Conservation (phyloP, 2,797 vertebrate species). For the Anabas testudineus region DNA sequence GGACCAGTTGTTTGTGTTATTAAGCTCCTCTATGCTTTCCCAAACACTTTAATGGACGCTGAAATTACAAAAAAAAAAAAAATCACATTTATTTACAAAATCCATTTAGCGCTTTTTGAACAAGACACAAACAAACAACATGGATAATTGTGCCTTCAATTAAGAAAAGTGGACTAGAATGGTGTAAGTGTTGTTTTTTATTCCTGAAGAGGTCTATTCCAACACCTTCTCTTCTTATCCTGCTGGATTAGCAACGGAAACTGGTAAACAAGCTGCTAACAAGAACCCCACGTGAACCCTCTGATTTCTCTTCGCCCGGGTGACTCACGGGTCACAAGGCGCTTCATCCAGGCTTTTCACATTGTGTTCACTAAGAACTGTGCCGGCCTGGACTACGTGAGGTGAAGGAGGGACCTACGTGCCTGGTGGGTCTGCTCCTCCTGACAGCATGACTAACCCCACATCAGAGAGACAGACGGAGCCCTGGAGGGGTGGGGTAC, state of each 20-base stretch:
- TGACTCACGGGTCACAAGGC: constrained; percentile 38
- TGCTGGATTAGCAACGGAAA: constrained; percentile 8
- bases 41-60: constrained; percentile 8
- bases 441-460: constrained; percentile 38
- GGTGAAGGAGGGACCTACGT: constrained; percentile 16
- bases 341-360: constrained; percentile 28
- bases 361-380: background rate
- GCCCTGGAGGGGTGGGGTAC: background rate
- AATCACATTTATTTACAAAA: constrained; percentile 16
- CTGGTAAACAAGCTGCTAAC: constrained; percentile 18
- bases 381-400: constrained; percentile 28
- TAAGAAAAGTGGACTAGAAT: background rate
- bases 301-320: constrained; percentile 7
- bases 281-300: constrained; percentile 3
- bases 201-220: constrained; percentile 2
- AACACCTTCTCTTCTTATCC: constrained; percentile 1
- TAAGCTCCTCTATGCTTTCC: background rate
- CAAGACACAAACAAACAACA: background rate
- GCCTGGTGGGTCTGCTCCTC: constrained; percentile 42
- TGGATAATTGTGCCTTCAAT: too few species aligned
- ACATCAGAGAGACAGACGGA: constrained; percentile 18
- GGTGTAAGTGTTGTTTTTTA: background rate
- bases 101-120: background rate
- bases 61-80: constrained; percentile 1
- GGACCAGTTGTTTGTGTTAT: constrained; percentile 38